Evolutionary conservation across 1,140 invertebrate species (phyloP), one percentile per base, ranked within the genome.

Genomic region (Holotrichia oblita): DNA sequence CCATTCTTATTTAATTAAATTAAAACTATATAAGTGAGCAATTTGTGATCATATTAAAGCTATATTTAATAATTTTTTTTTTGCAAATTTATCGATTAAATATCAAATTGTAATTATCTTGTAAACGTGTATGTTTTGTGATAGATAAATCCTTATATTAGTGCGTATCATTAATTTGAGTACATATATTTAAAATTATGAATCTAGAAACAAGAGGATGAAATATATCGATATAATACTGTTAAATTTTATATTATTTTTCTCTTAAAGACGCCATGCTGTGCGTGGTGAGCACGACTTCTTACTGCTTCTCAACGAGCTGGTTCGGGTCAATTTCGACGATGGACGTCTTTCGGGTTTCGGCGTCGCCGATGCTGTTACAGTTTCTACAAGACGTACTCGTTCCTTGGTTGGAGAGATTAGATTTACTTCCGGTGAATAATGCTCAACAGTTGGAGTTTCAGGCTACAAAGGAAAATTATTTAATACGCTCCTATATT

Each of bases 361-460:
- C 9, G 61, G 20, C 22, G 61, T 69, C 9, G 20, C 61, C 12
- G 61, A 14, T 27, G 61, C 61, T 22, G 61, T 17, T 17, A 17
- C 22, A 12, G 61, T 69, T 4, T 69, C 61, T 12, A 69, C 0
- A 14, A 69, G 61, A 22, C 61, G 20, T 10, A 69, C 61, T 12
- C 61, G 20, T 34, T 69, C 61, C 8, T 69, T 20, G 14, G 61
- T 69, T 7, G 61, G 61, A 7, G 61, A 69, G 6, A 69, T 69
- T 14, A 69, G 6, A 34, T 69, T 69, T 20, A 69, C 61, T 34
- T 69, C 61, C 10, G 61, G 61, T 34, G 61, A 69, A 12, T 69
- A 69, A 10, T 69, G 61, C 12, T 69, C 61, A 6, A 27, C 61
- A 3, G 61, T 69, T 6, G 61, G 61, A 69, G 61, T 69, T 22